A percentile compares a stretch with the other conserved stretches of the same genome.
Conservation (phyloP, 2,797 vertebrate species). For the Pelobates cultripes region DNA sequence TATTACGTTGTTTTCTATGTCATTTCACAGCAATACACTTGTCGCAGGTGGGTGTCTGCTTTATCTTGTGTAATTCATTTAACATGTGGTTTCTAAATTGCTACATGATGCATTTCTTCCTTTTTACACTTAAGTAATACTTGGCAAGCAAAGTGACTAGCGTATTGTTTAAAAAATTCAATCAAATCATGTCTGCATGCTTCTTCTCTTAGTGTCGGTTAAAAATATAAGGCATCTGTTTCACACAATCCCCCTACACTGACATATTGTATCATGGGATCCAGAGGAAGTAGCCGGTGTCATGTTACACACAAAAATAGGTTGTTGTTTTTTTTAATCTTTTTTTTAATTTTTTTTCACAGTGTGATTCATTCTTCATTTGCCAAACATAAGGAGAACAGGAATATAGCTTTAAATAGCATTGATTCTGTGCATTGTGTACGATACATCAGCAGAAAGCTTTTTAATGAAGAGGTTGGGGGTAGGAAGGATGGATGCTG, state of each 20-base stretch:
- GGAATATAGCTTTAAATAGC: not conserved
- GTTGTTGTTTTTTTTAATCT: too few relatives aligned
- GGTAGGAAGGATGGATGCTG: conserved; percentile 27
- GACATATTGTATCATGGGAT: not conserved
- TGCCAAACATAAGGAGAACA: not conserved
- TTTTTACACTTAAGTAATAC: not conserved
- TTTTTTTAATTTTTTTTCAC: not conserved
- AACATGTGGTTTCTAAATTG: not conserved
- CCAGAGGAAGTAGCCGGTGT: not conserved
- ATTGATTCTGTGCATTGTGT: not conserved
- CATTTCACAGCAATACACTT: not conserved
- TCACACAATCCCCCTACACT: not conserved
- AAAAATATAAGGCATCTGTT: not conserved
- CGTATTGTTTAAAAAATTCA: not conserved
- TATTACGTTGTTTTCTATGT: not conserved
- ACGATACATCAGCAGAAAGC: conserved; percentile 49
- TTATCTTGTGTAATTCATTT: not conserved
- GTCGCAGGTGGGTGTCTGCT: not conserved
- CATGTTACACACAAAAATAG: conserved; percentile 1
- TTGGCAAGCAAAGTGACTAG: not conserved
- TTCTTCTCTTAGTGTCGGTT: not conserved
- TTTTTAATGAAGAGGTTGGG: conserved; percentile 53
- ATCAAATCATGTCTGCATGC: not conserved
- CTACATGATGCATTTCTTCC: not conserved
- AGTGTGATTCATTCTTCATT: not conserved